Evolutionary conservation across 1,140 invertebrate species (phyloP).

Genomic region (Aricia agestis): DNA sequence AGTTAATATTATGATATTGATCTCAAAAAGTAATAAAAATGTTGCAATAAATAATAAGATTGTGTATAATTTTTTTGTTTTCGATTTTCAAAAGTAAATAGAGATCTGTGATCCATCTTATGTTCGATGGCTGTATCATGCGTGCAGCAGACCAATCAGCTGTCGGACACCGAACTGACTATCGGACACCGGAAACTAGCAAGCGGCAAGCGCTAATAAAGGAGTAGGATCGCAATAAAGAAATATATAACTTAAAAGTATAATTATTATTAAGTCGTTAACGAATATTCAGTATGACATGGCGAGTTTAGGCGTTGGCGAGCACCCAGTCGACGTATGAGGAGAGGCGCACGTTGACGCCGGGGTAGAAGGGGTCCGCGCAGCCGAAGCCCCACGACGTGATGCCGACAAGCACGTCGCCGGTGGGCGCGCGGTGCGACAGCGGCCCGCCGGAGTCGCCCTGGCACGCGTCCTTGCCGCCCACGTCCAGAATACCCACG

Average conservation of each 20-base stretch:
- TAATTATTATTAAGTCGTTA: no score
- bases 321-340: neutral
- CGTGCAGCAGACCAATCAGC: no score
- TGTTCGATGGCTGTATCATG: no score
- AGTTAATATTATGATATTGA: conserved; percentile 1
- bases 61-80: conserved; percentile 1
- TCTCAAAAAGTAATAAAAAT: neutral
- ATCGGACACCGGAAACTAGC: no score
- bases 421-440: conserved; percentile 48
- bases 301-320: neutral
- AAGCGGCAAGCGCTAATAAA: no score
- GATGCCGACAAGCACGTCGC: conserved; percentile 70
- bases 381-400: conserved; percentile 79
- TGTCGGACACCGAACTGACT: no score
- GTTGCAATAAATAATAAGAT: conserved; percentile 6
- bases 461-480: conserved; percentile 78
- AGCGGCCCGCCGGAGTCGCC: conserved; percentile 81
- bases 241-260: no score
- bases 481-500: conserved; percentile 43
- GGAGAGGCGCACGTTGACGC: conserved; percentile 72
- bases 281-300: no score
- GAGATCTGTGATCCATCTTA: no score
- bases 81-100: no score
- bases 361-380: conserved; percentile 68
- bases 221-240: no score